Conservation (phyloP, 2,797 vertebrate species). For the Thalassophryne amazonica region DNA sequence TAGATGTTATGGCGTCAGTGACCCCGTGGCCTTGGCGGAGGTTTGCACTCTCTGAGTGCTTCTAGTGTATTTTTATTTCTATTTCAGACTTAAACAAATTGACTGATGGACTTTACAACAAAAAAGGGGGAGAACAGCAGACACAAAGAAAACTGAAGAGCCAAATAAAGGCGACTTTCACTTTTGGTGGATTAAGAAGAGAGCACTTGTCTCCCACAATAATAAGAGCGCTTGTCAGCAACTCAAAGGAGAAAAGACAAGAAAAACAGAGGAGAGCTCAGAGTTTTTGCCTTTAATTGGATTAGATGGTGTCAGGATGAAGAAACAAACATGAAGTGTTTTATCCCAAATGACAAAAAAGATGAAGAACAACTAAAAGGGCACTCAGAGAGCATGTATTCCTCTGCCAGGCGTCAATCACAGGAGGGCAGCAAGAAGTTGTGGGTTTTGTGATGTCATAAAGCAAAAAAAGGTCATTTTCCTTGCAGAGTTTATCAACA, state of each 20-base stretch:
- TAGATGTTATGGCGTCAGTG: too few relatives aligned
- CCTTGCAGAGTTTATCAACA: too few relatives aligned
- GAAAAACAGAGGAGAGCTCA: conserved; percentile 68
- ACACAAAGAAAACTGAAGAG: conserved; percentile 62
- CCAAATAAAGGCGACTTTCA: conserved; percentile 69
- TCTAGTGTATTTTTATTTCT: too few relatives aligned
- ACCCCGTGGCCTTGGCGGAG: too few relatives aligned
- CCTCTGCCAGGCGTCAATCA: too few relatives aligned
- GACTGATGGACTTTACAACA: conserved; percentile 29
- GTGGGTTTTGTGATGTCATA: too few relatives aligned
- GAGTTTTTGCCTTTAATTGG: conserved; percentile 81
- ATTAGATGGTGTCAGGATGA: conserved; percentile 77
- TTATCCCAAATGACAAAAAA: conserved; percentile 63
- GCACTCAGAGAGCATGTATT: too few relatives aligned
- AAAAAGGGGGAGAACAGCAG: conserved; percentile 24
- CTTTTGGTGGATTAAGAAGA: conserved; percentile 71
- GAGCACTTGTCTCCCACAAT: conserved; percentile 73
- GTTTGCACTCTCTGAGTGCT: too few relatives aligned
- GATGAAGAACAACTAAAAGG: neutral
- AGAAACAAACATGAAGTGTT: too few relatives aligned
- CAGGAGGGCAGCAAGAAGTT: too few relatives aligned
- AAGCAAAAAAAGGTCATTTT: too few relatives aligned
- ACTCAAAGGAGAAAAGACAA: conserved; percentile 59
- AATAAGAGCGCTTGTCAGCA: conserved; percentile 74
- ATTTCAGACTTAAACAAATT: conserved; percentile 27